Conservation (phyloP, 2,888 invertebrate species). For the Cylindroiulus punctatus region DNA sequence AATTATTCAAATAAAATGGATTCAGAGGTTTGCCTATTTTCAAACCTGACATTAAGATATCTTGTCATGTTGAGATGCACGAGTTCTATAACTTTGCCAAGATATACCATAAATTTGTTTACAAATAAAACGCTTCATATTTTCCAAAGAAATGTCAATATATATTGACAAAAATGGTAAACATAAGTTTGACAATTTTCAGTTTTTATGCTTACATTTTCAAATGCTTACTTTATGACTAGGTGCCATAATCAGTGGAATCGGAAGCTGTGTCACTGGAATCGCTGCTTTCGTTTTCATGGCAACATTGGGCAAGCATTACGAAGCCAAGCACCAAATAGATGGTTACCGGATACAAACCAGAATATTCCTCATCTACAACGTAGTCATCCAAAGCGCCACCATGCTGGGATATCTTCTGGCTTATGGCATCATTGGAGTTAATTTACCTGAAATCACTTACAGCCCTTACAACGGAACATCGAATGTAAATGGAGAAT, state of each 20-base stretch:
- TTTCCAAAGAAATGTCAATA: too few relatives aligned
- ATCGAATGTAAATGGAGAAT: neutral
- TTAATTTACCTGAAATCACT: neutral
- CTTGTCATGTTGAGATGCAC: too few relatives aligned
- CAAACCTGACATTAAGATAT: too few relatives aligned
- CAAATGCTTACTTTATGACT: too few relatives aligned
- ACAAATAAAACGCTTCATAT: too few relatives aligned
- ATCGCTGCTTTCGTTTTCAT: constrained; percentile 42
- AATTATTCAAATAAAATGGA: too few relatives aligned
- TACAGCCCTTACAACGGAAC: constrained; percentile 37
- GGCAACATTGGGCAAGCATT: constrained; percentile 48
- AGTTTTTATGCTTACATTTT: too few relatives aligned
- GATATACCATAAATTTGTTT: too few relatives aligned
- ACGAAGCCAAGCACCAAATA: constrained; percentile 11
- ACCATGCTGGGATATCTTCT: constrained; percentile 37
- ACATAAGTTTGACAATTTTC: too few relatives aligned
- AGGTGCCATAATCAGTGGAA: constrained; percentile 44
- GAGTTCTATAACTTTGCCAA: too few relatives aligned
- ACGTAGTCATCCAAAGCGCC: constrained; percentile 16
- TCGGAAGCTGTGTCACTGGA: constrained; percentile 42
- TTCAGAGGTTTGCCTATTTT: too few relatives aligned
- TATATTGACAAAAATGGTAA: too few relatives aligned
- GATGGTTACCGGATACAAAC: constrained; percentile 47
- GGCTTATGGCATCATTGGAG: constrained; percentile 25
- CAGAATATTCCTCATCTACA: constrained; percentile 49